Base-by-base conservation (phyloP, 2,113 vertebrate species). In the Semnornis frantzii region DNA sequence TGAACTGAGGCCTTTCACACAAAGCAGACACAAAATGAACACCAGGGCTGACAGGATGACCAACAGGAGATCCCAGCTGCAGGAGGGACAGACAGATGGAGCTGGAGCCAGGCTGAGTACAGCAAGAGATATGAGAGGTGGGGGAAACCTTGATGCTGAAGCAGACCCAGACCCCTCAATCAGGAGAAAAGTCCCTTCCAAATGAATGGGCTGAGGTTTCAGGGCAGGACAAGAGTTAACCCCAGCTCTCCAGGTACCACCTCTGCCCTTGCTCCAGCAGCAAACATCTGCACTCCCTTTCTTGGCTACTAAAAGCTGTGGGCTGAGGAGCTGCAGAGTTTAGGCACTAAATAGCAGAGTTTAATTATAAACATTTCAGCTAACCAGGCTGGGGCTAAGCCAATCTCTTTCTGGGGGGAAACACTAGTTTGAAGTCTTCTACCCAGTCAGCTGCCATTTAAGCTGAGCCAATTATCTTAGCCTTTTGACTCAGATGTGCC, bases 401-500 rank as follows among this genome's bases (percentile, higher is more conserved):
- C 97, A 97, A 95, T 96, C 97, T 97, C 92, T 96, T 98, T 97
- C 97, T 97, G 97, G 97, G 95, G 97, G 97, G 96, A 95, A 94
- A 97, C 73, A 73, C 48, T 92, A 90, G 96, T 96, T 97, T 97
- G 97, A 98, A 97, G 97, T 97, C 95, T 93, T 97, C 96, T 94
- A 97, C 97, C 97, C 98, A 98, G 98, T 98, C 97, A 97, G 98
- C 97, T 97, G 98, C 98, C 98, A 98, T 98, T 98, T 98, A 98
- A 98, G 98, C 97, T 81, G 89, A 98, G 98, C 98, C 98, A 98
- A 99, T 98, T 98, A 98, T 98, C 98, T 97, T 96, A 98, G 98
- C 98, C 98, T 97, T 98, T 97, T 97, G 97, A 97, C 97, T 98
- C 94, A 85, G 94, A 98, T 89, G 96, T 94, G 98, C 98, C 97